phyloP scores from a whole-genome alignment of 2,888 invertebrate genomes.

The Limnephilus auricula region DNA sequence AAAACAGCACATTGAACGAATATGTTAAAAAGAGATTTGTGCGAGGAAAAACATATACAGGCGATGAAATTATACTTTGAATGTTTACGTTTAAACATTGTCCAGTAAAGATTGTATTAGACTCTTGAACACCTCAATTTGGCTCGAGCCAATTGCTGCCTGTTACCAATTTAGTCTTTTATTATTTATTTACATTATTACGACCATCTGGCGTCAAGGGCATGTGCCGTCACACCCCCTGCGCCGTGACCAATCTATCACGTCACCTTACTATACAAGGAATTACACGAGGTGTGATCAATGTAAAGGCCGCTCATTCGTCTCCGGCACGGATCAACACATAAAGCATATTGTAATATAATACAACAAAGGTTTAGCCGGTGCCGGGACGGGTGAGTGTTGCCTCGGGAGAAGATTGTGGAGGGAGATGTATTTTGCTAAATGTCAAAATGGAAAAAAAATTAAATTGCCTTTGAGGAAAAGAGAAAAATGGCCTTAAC shows the following conservation, averaged over 20 bases:
- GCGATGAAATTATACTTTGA: conserved; percentile 34
- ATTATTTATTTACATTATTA: conserved; percentile 56
- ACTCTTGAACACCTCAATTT: conserved; percentile 43
- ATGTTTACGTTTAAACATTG: conserved; percentile 35
- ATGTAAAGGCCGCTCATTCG: background rate
- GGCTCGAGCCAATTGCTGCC: conserved; percentile 36
- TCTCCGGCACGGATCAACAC: background rate
- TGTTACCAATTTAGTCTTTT: conserved; percentile 56
- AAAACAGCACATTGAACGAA: conserved; percentile 32
- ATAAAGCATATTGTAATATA: conserved; percentile 25
- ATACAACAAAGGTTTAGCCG: background rate
- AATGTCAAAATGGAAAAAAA: conserved; percentile 51
- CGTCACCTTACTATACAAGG: background rate
- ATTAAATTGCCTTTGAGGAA: conserved; percentile 45
- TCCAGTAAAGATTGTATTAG: conserved; percentile 43
- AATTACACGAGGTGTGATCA: conserved; percentile 45
- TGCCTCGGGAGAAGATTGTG: background rate
- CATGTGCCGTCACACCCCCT: conserved; percentile 3
- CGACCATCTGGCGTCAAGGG: conserved; percentile 37
- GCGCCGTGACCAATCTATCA: conserved; percentile 13
- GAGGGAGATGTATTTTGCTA: conserved; percentile 51
- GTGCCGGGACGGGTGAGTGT: conserved; percentile 25
- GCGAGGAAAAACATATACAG: conserved; percentile 41
- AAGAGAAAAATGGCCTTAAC: conserved; percentile 53
- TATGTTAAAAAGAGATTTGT: conserved; percentile 37